Evolutionary conservation across 2,113 vertebrate genomes (phyloP).

Genomic region (Stictonetta naevosa): DNA sequence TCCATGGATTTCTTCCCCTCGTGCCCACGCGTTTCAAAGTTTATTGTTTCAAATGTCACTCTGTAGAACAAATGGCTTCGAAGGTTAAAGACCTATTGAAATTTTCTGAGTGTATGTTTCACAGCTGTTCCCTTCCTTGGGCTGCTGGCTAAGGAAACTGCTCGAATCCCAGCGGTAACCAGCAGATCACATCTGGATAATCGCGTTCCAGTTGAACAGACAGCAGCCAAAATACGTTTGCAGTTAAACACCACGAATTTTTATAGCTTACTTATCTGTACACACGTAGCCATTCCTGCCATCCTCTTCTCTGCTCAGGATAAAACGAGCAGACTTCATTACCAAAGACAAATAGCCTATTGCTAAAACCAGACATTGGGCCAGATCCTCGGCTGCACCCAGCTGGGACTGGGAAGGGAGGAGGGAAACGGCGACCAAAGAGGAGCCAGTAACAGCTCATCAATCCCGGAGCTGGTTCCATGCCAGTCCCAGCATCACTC

Average conservation of each 20-base stretch:
- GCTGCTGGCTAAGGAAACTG: conserved; percentile 23
- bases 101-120: conserved; percentile 4
- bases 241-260: conserved; percentile 16
- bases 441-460: conserved; percentile 60
- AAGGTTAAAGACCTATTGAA: conserved; percentile 49
- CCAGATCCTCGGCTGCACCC: conserved; percentile 60
- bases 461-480: conserved; percentile 30
- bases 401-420: conserved; percentile 23
- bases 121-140: conserved; percentile 57
- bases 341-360: neutral
- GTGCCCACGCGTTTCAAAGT: neutral
- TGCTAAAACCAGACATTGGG: conserved; percentile 1
- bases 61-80: conserved; percentile 26
- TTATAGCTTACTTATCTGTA: conserved; percentile 18
- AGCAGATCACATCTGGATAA: conserved; percentile 68
- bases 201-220: conserved; percentile 1
- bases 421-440: neutral
- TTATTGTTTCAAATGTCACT: conserved; percentile 39
- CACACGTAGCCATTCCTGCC: neutral
- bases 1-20: conserved; percentile 6
- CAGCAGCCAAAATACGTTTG: conserved; percentile 25
- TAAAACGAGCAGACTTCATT: neutral
- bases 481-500: conserved; percentile 12
- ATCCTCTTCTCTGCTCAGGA: neutral
- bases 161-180: conserved; percentile 33